A percentile compares a stretch with the other conserved stretches of the same genome.
Evolutionary conservation across 1,140 invertebrate species (phyloP).

Genomic region (Amphibalanus amphitrite): DNA sequence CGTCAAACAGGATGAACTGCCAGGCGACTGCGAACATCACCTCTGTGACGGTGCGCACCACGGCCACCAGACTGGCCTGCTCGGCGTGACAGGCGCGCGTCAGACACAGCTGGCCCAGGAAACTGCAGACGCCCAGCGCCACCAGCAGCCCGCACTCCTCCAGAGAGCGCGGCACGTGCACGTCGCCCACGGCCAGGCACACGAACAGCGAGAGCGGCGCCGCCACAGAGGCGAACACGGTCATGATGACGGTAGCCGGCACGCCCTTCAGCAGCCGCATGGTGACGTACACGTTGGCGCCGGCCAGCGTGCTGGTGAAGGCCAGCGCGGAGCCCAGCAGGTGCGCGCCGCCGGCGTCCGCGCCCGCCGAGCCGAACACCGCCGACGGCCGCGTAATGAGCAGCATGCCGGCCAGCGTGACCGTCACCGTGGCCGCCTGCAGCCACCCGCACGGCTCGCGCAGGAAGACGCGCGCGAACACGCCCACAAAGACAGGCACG

Average conservation of each 20-base stretch:
- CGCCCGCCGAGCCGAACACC: slow-evolving; percentile 19
- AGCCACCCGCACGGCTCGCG: slow-evolving; percentile 76
- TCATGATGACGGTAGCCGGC: slow-evolving; percentile 79
- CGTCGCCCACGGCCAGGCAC: slow-evolving; percentile 50
- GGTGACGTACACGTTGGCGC: slow-evolving; percentile 71
- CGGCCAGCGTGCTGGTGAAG: slow-evolving; percentile 66
- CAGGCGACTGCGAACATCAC: slow-evolving; percentile 83
- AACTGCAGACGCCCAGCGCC: slow-evolving; percentile 64
- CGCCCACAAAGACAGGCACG: slow-evolving; percentile 75
- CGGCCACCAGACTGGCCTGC: slow-evolving; percentile 76
- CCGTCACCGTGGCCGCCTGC: slow-evolving; percentile 56
- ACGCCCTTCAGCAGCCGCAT: slow-evolving; percentile 65
- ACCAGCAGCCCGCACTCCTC: slow-evolving; percentile 56
- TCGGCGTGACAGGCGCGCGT: slow-evolving; percentile 73
- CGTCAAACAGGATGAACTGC: slow-evolving; percentile 41
- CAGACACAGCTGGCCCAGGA: slow-evolving; percentile 67
- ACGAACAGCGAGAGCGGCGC: slow-evolving; percentile 60
- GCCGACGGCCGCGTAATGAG: slow-evolving; percentile 53
- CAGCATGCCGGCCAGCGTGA: slow-evolving; percentile 69
- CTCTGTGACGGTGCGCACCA: slow-evolving; percentile 63
- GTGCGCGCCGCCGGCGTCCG: slow-evolving; percentile 8
- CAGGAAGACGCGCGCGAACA: slow-evolving; percentile 71
- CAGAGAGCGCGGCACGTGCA: slow-evolving; percentile 62
- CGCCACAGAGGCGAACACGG: slow-evolving; percentile 70
- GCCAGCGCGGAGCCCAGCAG: slow-evolving; percentile 50